These are phyloP conservation scores for Pararge aegeria DNA, from an alignment of 1,140 invertebrate species.

Conservation along the genomic window DNA sequence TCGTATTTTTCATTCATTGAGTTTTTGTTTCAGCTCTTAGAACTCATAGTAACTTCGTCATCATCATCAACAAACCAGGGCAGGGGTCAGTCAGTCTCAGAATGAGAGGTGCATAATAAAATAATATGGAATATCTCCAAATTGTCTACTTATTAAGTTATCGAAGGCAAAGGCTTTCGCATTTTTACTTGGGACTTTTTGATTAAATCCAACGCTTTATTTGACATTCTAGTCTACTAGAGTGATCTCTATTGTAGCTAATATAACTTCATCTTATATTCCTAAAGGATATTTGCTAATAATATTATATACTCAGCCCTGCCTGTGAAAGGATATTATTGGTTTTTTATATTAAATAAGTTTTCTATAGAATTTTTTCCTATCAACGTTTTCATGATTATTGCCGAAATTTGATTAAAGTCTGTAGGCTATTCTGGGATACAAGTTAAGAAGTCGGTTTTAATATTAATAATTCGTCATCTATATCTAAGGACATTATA, in stretches of 20 bases:
- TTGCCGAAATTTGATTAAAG: neutral
- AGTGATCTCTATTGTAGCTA: neutral
- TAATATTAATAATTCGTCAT: too few relatives aligned
- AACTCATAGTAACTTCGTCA: too few relatives aligned
- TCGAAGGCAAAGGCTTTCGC: constrained; percentile 6
- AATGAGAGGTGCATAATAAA: too few relatives aligned
- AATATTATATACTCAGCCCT: neutral
- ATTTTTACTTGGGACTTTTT: constrained; percentile 1
- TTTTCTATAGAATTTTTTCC: neutral
- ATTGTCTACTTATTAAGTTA: constrained; percentile 15
- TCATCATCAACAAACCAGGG: too few relatives aligned
- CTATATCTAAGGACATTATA: too few relatives aligned
- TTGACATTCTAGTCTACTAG: constrained; percentile 1
- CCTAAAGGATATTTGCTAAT: neutral
- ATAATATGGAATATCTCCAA: constrained; percentile 20
- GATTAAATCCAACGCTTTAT: constrained; percentile 4
- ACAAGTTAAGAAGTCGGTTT: neutral
- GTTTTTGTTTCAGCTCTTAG: too few relatives aligned
- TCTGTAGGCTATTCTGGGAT: too few relatives aligned
- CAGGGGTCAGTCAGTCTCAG: too few relatives aligned
- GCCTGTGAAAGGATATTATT: neutral
- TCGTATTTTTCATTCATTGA: too few relatives aligned
- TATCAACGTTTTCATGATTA: neutral
- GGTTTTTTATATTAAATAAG: neutral
- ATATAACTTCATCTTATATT: constrained; percentile 3